Evolutionary conservation across 2,888 invertebrate genomes (phyloP).

Genomic region (Diarsia dahlii): DNA sequence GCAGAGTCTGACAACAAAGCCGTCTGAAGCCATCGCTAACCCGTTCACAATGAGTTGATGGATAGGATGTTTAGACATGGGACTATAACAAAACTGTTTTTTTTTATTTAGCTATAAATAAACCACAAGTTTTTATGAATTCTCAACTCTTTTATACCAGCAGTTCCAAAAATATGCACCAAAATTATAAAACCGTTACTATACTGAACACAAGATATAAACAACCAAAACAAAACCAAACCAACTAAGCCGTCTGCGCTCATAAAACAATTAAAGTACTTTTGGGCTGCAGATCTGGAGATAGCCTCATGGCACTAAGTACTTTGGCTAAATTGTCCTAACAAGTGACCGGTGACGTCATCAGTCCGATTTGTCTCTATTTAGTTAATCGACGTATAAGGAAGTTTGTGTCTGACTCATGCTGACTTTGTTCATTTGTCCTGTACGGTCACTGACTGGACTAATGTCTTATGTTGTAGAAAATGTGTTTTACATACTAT

Average conservation of each 20-base stretch:
- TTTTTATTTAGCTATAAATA: too few relatives aligned
- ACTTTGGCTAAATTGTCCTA: conserved; percentile 44
- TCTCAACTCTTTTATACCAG: too few relatives aligned
- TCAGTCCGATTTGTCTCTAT: conserved; percentile 44
- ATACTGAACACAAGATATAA: conserved; percentile 1
- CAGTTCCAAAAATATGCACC: neutral
- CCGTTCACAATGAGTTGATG: too few relatives aligned
- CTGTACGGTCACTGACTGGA: conserved; percentile 54
- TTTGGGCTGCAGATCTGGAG: conserved; percentile 44
- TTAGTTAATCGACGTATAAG: conserved; percentile 62
- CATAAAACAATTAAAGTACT: conserved; percentile 42
- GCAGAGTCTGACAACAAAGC: too few relatives aligned
- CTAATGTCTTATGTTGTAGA: conserved; percentile 3
- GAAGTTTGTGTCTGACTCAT: conserved; percentile 59
- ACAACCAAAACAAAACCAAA: neutral
- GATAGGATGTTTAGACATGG: too few relatives aligned
- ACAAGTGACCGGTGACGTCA: conserved; percentile 57
- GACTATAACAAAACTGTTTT: too few relatives aligned
- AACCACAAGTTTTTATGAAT: too few relatives aligned
- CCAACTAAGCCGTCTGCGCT: conserved; percentile 6
- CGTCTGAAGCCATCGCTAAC: too few relatives aligned
- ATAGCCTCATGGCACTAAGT: conserved; percentile 38
- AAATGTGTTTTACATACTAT: conserved; percentile 23
- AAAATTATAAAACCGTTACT: neutral
- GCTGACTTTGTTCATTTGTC: conserved; percentile 9